phyloP scores from a whole-genome alignment of 2,888 invertebrate species.

The Hyppa rectilinea region DNA sequence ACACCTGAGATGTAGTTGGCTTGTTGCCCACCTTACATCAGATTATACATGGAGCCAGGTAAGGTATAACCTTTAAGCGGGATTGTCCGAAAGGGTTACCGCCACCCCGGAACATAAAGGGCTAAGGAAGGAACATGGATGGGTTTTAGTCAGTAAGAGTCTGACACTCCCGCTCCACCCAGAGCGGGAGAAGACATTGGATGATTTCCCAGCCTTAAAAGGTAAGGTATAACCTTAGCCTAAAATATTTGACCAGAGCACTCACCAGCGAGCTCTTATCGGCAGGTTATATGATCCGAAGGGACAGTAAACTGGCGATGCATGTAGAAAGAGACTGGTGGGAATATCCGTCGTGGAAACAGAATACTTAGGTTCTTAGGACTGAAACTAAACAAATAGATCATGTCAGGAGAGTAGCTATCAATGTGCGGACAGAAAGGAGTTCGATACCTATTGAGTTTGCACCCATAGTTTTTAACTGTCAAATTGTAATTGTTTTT shows the following conservation, averaged over 20 bases:
- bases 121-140: too few relatives aligned
- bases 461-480: background rate
- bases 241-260: constrained; percentile 38
- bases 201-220: too few relatives aligned
- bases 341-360: background rate
- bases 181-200: too few relatives aligned
- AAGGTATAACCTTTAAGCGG: background rate
- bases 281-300: constrained; percentile 24
- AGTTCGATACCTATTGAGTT: background rate
- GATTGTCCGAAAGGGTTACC: too few relatives aligned
- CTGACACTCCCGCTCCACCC: too few relatives aligned
- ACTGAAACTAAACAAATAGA: background rate
- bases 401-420: background rate
- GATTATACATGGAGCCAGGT: constrained; percentile 11
- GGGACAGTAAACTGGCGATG: background rate
- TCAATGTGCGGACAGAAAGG: background rate
- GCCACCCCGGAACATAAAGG: too few relatives aligned
- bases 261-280: constrained; percentile 31
- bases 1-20: constrained; percentile 17
- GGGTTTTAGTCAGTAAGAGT: too few relatives aligned
- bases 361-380: background rate
- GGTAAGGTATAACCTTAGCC: constrained; percentile 8
- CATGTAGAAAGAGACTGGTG: constrained; percentile 11
- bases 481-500: background rate
- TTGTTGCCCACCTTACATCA: constrained; percentile 7